These are phyloP conservation scores for Acropora tenuis DNA, from an alignment of 64 coral and sea anemone genomes.

Conservation along the genomic window DNA sequence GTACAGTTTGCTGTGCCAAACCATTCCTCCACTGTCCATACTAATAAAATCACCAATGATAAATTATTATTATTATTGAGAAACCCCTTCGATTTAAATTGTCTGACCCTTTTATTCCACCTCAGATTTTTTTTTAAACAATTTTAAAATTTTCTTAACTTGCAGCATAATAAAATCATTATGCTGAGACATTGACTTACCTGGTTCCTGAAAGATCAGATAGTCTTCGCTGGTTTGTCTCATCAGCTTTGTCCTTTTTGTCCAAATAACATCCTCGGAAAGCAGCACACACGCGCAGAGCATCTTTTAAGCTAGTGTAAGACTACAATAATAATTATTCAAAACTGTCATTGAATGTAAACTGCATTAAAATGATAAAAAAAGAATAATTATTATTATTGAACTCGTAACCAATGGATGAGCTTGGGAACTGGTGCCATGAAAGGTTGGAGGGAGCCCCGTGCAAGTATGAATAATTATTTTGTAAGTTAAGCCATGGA, in stretches of 20 bases:
- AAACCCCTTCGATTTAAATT: too few species aligned
- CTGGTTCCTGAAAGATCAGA: conserved; percentile 83
- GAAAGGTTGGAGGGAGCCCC: too few species aligned
- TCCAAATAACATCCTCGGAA: conserved; percentile 98
- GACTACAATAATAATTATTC: conserved; percentile 47
- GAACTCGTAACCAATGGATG: too few species aligned
- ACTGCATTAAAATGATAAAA: too few species aligned
- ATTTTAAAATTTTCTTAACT: too few species aligned
- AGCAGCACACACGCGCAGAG: conserved; percentile 95
- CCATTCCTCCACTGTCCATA: conserved; percentile 83
- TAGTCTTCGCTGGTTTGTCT: conserved; percentile 85
- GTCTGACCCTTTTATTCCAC: too few species aligned
- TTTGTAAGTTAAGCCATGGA: too few species aligned
- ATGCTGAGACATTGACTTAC: conserved; percentile 24
- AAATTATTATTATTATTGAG: neutral
- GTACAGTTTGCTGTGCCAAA: conserved; percentile 94
- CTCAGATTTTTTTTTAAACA: too few species aligned
- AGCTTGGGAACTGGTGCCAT: too few species aligned
- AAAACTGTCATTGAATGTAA: too few species aligned
- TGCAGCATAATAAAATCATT: neutral
- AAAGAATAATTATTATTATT: too few species aligned
- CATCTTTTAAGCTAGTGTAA: conserved; percentile 93
- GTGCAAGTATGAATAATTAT: too few species aligned
- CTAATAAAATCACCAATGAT: conserved; percentile 32
- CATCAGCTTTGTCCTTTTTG: conserved; percentile 97